Evolutionary conservation across 2,113 vertebrate genomes (phyloP), one percentile per base, ranked within the genome.

Genomic region (Prolemur simus): DNA sequence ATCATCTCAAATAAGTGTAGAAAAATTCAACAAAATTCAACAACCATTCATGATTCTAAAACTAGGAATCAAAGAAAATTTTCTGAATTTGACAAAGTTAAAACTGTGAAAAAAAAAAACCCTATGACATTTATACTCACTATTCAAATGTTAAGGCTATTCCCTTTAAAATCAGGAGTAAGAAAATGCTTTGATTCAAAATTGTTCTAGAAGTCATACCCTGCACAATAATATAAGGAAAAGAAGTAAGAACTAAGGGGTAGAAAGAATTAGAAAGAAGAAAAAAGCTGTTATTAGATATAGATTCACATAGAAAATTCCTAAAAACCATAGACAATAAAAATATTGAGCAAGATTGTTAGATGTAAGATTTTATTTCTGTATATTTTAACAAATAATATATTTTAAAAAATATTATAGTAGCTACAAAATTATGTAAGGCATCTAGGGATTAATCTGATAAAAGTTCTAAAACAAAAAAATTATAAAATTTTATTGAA

Each of bases 61-160:
- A 60, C 63, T 80, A 49, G 23, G 21, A 93, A 80, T 81, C 21
- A 90, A 74, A 81, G 54, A 34, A 69, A 42, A 63, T 77, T 32
- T 87, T 11, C 42, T 93, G 87, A 84, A 74, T n/a, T 74, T 90
- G 66, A 60, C 93, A 89, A 81, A 87, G 2, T 87, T 93, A 58
- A 11, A 73, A 49, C 42, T 42, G 5, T 60, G 25, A 54, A 17
- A 49, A 20, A 42, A 42, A 42, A 71, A 54, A 64, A 2, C 14
- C 14, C 23, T 29, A 17, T 34, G 82, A 4, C 11, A n/a, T 4
- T 66, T 74, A 10, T 3, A 18, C 6, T 58, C 23, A 52, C n/a
- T 54, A 58, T 63, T 90, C 49, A 42, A 76, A 93, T 52, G 32
- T 25, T 68, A 45, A 87, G 23, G 42, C 14, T 21, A 49, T 69